phyloP scores from a whole-genome alignment of 2,113 vertebrate genomes.

The Corynorhinus townsendii region DNA sequence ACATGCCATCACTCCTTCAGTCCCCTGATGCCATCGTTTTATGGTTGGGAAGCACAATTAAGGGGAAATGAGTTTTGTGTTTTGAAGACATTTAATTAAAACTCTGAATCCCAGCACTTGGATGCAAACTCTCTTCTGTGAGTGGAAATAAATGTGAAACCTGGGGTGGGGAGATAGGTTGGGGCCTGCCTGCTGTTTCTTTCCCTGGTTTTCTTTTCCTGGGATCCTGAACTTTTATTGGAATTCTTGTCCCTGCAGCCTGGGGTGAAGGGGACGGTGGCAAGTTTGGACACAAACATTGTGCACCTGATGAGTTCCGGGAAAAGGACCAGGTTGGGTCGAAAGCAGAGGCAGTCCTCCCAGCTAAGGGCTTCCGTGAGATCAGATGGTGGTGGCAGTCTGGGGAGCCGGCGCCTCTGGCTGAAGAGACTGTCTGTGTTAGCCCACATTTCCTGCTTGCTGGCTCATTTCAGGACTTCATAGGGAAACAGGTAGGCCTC shows the following conservation, averaged over 20 bases:
- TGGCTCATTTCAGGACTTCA: not conserved
- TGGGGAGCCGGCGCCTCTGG: not conserved
- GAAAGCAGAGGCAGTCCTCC: not conserved
- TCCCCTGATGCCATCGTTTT: not conserved
- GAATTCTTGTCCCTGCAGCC: not conserved
- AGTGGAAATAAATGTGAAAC: not conserved
- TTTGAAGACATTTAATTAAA: slow-evolving; percentile 35
- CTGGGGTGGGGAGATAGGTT: not conserved
- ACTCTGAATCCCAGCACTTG: not conserved
- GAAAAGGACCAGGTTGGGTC: not conserved
- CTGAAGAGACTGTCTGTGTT: rapidly evolving
- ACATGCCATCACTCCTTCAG: not conserved
- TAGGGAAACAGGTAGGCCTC: not conserved
- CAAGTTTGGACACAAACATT: not conserved
- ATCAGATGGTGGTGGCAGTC: too few species aligned
- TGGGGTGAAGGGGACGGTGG: not conserved
- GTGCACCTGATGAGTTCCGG: not conserved
- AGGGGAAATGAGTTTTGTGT: slow-evolving; percentile 12
- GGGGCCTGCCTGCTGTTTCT: not conserved
- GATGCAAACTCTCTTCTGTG: not conserved
- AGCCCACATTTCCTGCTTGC: not conserved
- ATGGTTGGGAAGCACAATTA: not conserved
- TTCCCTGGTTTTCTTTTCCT: not conserved
- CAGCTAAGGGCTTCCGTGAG: not conserved
- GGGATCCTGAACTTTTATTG: not conserved